Conservation (phyloP, 2,113 vertebrate genomes). For the Leuciscus idus region DNA sequence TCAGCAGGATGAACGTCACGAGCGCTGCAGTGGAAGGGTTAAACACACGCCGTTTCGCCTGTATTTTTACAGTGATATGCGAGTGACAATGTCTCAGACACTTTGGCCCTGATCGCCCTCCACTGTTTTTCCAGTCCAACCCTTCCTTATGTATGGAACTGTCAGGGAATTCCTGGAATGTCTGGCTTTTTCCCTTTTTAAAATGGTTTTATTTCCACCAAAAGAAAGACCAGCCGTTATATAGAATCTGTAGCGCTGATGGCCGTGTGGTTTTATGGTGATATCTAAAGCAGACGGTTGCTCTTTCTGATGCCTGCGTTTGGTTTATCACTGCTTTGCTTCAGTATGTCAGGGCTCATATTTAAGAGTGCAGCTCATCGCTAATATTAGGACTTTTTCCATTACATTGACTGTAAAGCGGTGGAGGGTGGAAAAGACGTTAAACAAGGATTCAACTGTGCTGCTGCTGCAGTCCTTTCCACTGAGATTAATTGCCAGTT, state of each 20-base stretch:
- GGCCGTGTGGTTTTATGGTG: conserved; percentile 46
- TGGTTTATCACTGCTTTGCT: conserved; percentile 40
- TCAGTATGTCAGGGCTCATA: conserved; percentile 31
- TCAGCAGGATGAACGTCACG: background rate
- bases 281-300: conserved; percentile 44
- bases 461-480: background rate
- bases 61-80: conserved; percentile 79
- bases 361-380: conserved; percentile 11
- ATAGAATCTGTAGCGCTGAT: conserved; percentile 58
- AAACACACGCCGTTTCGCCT: conserved; percentile 68
- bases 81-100: conserved; percentile 86
- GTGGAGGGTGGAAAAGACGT: conserved; percentile 20
- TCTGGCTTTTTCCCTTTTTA: conserved; percentile 82
- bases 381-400: conserved; percentile 34
- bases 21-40: conserved; percentile 63
- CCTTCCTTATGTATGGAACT: conserved; percentile 85
- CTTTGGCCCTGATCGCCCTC: conserved; percentile 82
- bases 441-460: conserved; percentile 35
- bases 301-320: conserved; percentile 34
- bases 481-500: conserved; percentile 44
- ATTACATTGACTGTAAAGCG: background rate
- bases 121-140: conserved; percentile 89
- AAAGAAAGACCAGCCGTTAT: conserved; percentile 53
- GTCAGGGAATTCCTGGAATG: conserved; percentile 91
- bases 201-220: conserved; percentile 78